Evolutionary conservation across 2,888 invertebrate species (phyloP).

Genomic region (Dicycla oo): DNA sequence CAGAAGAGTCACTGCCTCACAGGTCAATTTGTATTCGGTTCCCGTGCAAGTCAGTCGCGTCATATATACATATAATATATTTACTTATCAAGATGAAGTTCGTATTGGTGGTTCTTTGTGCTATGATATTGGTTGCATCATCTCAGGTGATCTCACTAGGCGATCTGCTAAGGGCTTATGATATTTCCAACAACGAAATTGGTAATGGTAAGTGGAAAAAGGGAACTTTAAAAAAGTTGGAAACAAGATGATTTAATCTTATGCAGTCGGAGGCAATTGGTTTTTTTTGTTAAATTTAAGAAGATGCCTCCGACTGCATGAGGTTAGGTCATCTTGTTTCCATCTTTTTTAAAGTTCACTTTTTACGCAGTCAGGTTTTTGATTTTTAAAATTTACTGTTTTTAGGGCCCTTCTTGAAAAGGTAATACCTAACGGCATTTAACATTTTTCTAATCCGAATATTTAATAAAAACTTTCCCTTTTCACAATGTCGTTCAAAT

Average conservation of each 20-base stretch:
- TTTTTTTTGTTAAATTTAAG: no score
- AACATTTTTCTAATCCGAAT: not conserved
- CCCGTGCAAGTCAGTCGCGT: constrained; percentile 26
- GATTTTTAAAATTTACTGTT: no score
- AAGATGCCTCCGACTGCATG: no score
- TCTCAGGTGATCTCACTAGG: constrained; percentile 33
- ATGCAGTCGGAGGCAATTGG: no score
- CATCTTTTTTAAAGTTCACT: no score
- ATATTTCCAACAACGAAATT: constrained; percentile 37
- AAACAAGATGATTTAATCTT: no score
- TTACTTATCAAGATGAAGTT: constrained; percentile 44
- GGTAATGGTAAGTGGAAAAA: constrained; percentile 33
- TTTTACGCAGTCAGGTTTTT: no score
- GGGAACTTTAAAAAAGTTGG: no score
- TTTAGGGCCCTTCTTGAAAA: not conserved
- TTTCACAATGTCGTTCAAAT: not conserved
- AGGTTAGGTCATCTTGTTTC: no score
- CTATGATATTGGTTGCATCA: constrained; percentile 36
- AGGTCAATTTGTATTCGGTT: constrained; percentile 34
- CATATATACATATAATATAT: no score
- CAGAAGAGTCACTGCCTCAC: no score
- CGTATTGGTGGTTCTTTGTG: constrained; percentile 35
- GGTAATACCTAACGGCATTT: not conserved
- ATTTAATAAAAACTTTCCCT: not conserved
- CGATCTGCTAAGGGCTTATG: constrained; percentile 36